Evolutionary conservation across 2,888 invertebrate genomes (phyloP), one percentile per base, ranked within the genome.

Genomic region (Allolobophora icterica): DNA sequence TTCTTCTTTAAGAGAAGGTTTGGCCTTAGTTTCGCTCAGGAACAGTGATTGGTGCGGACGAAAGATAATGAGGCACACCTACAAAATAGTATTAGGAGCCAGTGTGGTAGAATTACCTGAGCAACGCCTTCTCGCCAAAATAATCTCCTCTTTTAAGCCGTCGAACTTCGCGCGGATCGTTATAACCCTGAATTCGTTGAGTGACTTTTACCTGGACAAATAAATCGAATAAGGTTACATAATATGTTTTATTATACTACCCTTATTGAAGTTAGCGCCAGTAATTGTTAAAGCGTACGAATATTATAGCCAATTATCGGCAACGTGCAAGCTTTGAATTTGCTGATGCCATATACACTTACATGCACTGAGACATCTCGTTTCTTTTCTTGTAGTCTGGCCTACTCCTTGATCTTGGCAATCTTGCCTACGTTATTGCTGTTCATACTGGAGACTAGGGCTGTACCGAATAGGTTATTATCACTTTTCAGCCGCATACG

Each of bases 61-160:
- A 71, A 1, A 0, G 30, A 30, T 71, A 13, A 6, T 71, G 8
- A n/a, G n/a, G 11, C 15, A 8, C 30, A 71, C 8, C 5, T n/a
- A 8, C 71, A n/a, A 71, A n/a, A 8, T n/a, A 71, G 4, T n/a
- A 24, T 24, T 52, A 24, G 52, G 15, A 17, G 52, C 52, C 15
- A 19, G 15, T 52, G 52, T 11, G 71, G 17, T n/a, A 71, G 71
- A 71, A 71, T n/a, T 71, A 95, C 95, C 95, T 94, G 42, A 95
- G 93, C 91, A 95, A 92, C 83, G 98, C 98, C 95, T 98, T 98
- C 95, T 99, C 99, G 40, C 99, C 99, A 95, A 99, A 99, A 96
- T 98, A 99, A 95, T 99, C 99, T 58, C 99, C 99, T 95, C 98
- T 97, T 92, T 97, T 97, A 91, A 99, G 96, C 91, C 97, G 97